Percentiles rank a stretch among this genome's conserved stretches.
These are phyloP conservation scores for Dicaeum eximium DNA, from an alignment of 2,113 vertebrate genomes.

Conservation along the genomic window DNA sequence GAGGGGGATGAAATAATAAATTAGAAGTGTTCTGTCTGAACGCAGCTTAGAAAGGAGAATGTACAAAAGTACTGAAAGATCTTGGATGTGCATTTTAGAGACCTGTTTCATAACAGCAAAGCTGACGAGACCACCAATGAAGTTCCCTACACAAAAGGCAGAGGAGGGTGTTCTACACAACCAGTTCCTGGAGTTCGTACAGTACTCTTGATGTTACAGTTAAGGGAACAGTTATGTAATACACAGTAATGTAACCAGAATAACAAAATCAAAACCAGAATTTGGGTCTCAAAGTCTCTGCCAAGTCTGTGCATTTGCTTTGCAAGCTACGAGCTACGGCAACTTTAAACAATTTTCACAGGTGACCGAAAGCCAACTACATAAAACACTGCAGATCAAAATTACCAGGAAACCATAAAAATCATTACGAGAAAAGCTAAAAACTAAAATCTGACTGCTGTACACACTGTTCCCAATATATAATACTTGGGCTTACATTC, in stretches of 20 bases:
- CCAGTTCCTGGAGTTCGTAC: not conserved
- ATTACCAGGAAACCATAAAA: not conserved
- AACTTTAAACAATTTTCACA: not conserved
- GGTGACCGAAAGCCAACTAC: not conserved
- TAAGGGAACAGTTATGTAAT: not conserved
- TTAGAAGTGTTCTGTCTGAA: not conserved
- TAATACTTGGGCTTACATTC: not conserved
- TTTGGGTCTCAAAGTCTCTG: not conserved
- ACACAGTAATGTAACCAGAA: not conserved
- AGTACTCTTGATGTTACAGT: not conserved
- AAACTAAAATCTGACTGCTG: not conserved
- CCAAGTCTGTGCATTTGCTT: not conserved
- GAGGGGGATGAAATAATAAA: not conserved
- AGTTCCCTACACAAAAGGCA: not conserved
- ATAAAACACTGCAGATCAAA: not conserved
- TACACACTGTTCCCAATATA: not conserved
- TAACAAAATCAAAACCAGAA: not conserved
- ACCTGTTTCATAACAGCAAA: not conserved
- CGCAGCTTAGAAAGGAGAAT: not conserved
- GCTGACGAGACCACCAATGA: accelerated
- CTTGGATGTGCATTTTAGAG: not conserved
- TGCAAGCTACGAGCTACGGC: not conserved
- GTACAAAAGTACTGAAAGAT: not conserved
- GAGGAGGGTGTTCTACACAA: not conserved
- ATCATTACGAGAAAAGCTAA: not conserved